Conservation (phyloP, 2,888 invertebrate species). For the Cylloceria caligata region DNA sequence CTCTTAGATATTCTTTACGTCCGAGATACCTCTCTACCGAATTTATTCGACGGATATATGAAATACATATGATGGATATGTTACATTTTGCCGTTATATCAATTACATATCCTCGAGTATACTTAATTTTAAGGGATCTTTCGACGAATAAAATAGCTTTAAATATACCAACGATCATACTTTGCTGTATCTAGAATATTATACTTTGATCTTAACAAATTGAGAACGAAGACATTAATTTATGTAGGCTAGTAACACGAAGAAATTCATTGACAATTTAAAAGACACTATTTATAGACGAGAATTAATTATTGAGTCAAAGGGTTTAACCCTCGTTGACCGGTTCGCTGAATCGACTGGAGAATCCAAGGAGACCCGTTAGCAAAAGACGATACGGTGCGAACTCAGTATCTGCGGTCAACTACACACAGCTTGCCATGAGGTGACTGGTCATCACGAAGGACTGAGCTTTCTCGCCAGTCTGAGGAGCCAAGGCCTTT, state of each 20-base stretch:
- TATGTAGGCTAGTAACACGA: not conserved
- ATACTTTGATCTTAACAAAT: not conserved
- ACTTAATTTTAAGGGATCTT: too few relatives aligned
- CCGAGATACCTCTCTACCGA: too few relatives aligned
- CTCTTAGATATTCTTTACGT: too few relatives aligned
- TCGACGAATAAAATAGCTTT: too few relatives aligned
- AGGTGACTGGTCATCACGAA: constrained; percentile 68
- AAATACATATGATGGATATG: too few relatives aligned
- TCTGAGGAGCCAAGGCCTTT: constrained; percentile 78
- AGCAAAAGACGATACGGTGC: constrained; percentile 52
- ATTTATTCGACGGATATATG: too few relatives aligned
- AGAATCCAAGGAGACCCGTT: constrained; percentile 58
- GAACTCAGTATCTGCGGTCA: constrained; percentile 82
- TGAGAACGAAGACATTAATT: not conserved
- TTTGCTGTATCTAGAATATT: too few relatives aligned
- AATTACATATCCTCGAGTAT: too few relatives aligned
- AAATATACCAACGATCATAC: too few relatives aligned
- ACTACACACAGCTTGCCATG: constrained; percentile 82
- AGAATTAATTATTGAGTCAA: constrained; percentile 27
- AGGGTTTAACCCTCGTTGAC: constrained; percentile 39
- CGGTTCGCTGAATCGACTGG: constrained; percentile 47
- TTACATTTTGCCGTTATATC: too few relatives aligned
- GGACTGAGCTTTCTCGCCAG: constrained; percentile 63
- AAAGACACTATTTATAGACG: constrained; percentile 1
- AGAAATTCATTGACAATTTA: constrained; percentile 1